These are phyloP conservation scores for Gallinago jamesoni DNA, from an alignment of 2,113 vertebrate species.

Conservation along the genomic window DNA sequence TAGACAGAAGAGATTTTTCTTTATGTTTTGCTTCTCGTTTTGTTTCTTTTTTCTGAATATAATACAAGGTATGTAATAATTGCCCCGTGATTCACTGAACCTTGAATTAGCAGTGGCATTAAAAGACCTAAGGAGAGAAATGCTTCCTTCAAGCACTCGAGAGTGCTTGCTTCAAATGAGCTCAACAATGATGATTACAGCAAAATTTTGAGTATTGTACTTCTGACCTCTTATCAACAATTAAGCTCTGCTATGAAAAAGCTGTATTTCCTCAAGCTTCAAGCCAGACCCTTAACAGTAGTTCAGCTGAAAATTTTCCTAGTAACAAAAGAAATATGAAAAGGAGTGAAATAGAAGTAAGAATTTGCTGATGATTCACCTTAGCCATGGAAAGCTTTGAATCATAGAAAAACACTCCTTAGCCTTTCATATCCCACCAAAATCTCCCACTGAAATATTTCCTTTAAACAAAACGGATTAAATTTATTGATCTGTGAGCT, in stretches of 20 bases:
- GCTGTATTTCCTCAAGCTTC: constrained; percentile 5
- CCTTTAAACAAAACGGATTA: neutral
- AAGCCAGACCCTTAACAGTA: neutral
- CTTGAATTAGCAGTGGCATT: neutral
- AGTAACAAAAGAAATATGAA: neutral
- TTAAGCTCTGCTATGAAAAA: neutral
- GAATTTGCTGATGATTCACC: neutral
- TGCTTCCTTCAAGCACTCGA: neutral
- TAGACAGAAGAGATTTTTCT: neutral
- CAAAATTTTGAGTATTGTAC: neutral
- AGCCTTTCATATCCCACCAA: neutral
- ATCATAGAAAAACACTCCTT: neutral
- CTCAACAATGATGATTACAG: neutral
- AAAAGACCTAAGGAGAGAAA: neutral
- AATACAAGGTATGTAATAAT: neutral
- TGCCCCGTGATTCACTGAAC: neutral
- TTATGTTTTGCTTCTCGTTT: neutral
- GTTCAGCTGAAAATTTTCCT: neutral
- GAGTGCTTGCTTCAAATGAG: neutral
- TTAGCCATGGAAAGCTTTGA: neutral
- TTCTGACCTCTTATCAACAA: neutral
- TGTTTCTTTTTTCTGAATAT: neutral
- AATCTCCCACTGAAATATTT: neutral
- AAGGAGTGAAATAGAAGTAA: neutral
- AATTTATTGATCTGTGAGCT: neutral